phyloP scores from a whole-genome alignment of 2,113 vertebrate species.

The Aegotheles bennettii region DNA sequence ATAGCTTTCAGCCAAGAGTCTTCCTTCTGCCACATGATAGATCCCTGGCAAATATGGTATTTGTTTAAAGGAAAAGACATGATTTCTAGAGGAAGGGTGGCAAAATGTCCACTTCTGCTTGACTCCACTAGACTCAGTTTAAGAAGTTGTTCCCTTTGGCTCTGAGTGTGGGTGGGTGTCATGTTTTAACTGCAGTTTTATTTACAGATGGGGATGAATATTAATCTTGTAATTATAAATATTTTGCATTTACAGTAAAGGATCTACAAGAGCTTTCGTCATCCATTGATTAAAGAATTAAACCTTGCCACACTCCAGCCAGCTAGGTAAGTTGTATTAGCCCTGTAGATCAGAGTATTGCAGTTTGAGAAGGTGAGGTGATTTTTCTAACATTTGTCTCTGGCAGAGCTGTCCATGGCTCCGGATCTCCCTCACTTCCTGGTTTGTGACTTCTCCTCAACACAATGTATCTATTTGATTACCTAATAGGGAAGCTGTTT shows the following conservation, averaged over 20 bases:
- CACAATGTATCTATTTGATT: background rate
- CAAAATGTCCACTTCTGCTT: background rate
- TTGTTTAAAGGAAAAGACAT: background rate
- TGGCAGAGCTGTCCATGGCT: background rate
- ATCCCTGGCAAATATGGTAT: background rate
- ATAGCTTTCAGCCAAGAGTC: background rate
- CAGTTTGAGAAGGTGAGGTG: background rate
- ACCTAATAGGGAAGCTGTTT: background rate
- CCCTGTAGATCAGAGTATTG: background rate
- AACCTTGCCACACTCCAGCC: background rate
- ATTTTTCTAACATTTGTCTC: background rate
- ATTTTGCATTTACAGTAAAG: constrained; percentile 47
- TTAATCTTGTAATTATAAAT: constrained; percentile 14
- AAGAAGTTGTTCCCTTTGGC: background rate
- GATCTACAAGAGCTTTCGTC: background rate
- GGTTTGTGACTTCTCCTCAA: background rate
- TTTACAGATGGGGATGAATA: background rate
- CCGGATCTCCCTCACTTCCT: background rate
- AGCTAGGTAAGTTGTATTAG: background rate
- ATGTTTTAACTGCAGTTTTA: background rate
- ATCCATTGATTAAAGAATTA: background rate
- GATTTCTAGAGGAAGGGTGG: background rate
- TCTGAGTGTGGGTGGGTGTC: background rate
- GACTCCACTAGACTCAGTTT: background rate
- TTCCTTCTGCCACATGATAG: background rate